Evolutionary conservation across 2,888 invertebrate species (phyloP), one percentile per base, ranked within the genome.

Genomic region (Archaeoteleia sp.): DNA sequence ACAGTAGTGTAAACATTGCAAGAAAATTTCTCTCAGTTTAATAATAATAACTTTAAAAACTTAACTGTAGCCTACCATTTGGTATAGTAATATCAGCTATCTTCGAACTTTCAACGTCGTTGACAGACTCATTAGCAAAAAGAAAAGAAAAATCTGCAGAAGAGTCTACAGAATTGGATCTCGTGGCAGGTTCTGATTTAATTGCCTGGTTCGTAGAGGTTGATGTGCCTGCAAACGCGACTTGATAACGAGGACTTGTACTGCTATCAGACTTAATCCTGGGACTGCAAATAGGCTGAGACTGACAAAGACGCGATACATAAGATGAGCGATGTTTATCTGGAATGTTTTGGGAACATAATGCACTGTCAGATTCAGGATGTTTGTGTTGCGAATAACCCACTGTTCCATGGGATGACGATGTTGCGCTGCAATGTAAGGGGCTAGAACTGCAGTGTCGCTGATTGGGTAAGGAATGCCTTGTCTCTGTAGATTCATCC

Each of bases 81-180:
- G 79, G 82, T 43, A 81, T 75, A 13, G 76, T 80, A 9, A 83
- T 70, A 55, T 83, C 78, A 1, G 79, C 70, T 17, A 74, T 70
- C 45, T 68, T 75, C 6, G 72, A 39, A 15, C 69, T 45, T 6
- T 79, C 77, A 3, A 70, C 42, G 5, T 81, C 76, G 17, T 53
- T 58, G n/a, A 23, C 49, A 9, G 60, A 69, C 1, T 65, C 65
- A 4, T 30, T 35, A 0, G 45, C 54, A 35, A 60, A 57, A n/a
- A 70, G 67, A 7, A 72, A 58, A 40, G 70, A 62, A 46, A 71
- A 70, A 23, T 66, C 67, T 15, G 74, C 39, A 42, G 81, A 53
- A 46, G 78, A 82, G 37, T 83, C 82, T 8, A 80, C 73, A 0
- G 83, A 83, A 55, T 80, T 83, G 1, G 82, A 79, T 9, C 80